Evolutionary conservation across 2,113 vertebrate genomes (phyloP), one percentile per base, ranked within the genome.

Genomic region (Austrofundulus limnaeus): DNA sequence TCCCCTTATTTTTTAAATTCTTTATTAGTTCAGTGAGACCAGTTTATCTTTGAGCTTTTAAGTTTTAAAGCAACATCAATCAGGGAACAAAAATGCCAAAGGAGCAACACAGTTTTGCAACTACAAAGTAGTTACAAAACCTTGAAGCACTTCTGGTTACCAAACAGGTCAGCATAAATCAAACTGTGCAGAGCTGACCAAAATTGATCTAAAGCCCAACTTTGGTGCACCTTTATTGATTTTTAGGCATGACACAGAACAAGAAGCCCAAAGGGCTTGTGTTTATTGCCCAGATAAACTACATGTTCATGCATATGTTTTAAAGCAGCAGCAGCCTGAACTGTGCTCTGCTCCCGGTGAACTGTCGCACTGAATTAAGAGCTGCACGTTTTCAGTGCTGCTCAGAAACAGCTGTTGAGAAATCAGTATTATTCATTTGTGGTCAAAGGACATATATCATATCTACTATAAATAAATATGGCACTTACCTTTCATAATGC

Each of bases 401-500:
- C 17, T 50, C 13, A 52, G 10, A 17, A 47, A 12, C 5, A 68
- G 24, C 49, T 19, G 13, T 13, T 11, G 20, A 19, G 2, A 1
- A 31, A 11, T 39, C 3, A 19, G 20, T 25, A 0, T 21, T 55
- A 3, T 50, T 19, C 17, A 39, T 11, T 14, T 34, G 3, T 23
- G 16, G 19, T 10, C 23, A 7, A 39, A 54, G 15, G 24, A 28
- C 28, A 14, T 25, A 43, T n/a, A 58, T 41, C n/a, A 52, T 2
- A 38, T 39, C 3, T 21, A 50, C 24, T 41, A 34, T 17, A 66
- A 50, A 50, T 9, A 75, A 31, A 57, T 11, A 20, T 15, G 13
- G 17, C 24, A 83, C 91, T 89, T 60, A 92, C 90, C 90, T 88
- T 84, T 86, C 88, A 90, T 89, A 20, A 43, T 82, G 56, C 49